Conservation (phyloP, 2,113 vertebrate species). For the Etia nguti region DNA sequence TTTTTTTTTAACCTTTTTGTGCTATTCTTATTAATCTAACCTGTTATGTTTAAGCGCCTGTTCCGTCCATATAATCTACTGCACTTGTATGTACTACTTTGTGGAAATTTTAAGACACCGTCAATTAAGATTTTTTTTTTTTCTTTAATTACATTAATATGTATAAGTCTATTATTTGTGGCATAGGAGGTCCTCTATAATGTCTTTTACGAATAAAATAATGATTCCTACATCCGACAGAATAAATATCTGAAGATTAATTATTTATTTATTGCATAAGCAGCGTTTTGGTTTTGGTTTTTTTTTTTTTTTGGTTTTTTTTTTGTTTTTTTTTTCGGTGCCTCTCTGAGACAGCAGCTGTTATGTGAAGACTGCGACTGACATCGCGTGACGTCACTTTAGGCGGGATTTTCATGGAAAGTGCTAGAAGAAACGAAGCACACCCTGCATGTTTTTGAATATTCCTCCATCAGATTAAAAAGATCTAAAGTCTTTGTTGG, state of each 20-base stretch:
- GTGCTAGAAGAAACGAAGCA: conserved; percentile 75
- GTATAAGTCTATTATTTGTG: neutral
- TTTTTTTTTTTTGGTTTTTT: neutral
- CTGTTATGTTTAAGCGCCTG: too few relatives aligned
- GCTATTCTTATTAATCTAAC: too few relatives aligned
- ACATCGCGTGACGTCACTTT: conserved; percentile 64
- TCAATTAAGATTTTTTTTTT: neutral
- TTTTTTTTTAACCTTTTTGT: too few relatives aligned
- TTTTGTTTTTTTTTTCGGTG: neutral
- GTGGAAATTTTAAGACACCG: neutral
- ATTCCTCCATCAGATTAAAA: conserved; percentile 56
- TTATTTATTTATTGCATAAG: neutral
- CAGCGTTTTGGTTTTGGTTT: neutral
- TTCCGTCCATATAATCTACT: too few relatives aligned
- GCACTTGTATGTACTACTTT: neutral
- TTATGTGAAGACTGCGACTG: conserved; percentile 49
- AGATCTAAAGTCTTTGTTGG: conserved; percentile 5
- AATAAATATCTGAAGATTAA: neutral
- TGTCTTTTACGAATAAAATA: neutral
- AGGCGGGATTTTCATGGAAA: conserved; percentile 74
- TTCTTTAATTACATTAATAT: neutral
- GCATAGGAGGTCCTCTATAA: neutral
- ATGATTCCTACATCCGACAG: neutral
- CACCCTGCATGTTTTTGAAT: conserved; percentile 14
- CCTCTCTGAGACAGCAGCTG: conserved; percentile 7